Evolutionary conservation across 2,888 invertebrate species (phyloP).

Genomic region (Leucophora obtusa): DNA sequence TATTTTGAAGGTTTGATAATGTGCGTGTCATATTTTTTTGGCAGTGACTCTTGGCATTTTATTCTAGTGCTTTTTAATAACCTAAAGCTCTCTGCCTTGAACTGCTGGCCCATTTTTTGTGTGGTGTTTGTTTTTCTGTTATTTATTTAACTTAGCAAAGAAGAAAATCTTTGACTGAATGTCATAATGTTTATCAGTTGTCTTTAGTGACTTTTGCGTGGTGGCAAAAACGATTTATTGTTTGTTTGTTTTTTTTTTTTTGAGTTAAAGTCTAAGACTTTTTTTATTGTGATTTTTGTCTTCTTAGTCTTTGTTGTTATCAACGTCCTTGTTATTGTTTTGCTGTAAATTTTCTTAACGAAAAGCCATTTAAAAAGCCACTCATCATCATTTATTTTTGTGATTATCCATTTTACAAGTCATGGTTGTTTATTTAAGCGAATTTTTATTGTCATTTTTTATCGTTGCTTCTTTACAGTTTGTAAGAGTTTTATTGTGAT

Average conservation of each 20-base stretch:
- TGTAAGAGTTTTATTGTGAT: background rate
- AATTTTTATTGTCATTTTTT: conserved; percentile 35
- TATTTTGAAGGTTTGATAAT: conserved; percentile 33
- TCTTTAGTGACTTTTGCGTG: conserved; percentile 43
- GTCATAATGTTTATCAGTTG: conserved; percentile 61
- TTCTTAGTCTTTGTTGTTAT: background rate
- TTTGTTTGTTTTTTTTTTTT: too few species aligned
- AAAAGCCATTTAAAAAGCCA: conserved; percentile 54
- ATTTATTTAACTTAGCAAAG: conserved; percentile 2
- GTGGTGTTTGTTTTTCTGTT: background rate
- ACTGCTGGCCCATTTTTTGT: conserved; percentile 4
- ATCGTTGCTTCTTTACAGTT: background rate
- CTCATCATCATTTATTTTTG: conserved; percentile 55
- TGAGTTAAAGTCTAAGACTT: conserved; percentile 10
- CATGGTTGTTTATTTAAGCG: conserved; percentile 58
- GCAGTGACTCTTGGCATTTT: conserved; percentile 14
- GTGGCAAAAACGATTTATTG: conserved; percentile 47
- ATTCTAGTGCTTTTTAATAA: conserved; percentile 8
- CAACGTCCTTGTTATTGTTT: conserved; percentile 4
- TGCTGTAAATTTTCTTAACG: conserved; percentile 41
- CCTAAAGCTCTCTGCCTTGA: conserved; percentile 15
- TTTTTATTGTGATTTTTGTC: conserved; percentile 12
- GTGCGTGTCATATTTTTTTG: conserved; percentile 21
- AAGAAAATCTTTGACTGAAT: conserved; percentile 45
- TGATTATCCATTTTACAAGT: conserved; percentile 59